Conservation (phyloP, 2,113 vertebrate genomes). For the Xenus cinereus region DNA sequence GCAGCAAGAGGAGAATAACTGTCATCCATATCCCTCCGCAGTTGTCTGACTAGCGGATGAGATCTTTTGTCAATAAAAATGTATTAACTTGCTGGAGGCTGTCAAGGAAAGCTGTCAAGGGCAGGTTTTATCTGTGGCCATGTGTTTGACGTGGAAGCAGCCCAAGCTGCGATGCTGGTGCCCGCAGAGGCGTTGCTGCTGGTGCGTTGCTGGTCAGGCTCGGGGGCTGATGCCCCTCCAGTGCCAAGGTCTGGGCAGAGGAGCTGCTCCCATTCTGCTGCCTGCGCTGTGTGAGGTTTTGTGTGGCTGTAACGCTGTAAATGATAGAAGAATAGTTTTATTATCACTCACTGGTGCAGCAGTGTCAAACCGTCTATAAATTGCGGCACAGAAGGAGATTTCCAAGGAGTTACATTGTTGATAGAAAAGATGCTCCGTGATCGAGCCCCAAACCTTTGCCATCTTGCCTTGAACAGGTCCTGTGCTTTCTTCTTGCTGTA, state of each 20-base stretch:
- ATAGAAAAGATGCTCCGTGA: not conserved
- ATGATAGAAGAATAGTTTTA: not conserved
- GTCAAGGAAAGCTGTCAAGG: not conserved
- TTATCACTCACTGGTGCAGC: not conserved
- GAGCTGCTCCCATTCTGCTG: not conserved
- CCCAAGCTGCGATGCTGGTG: not conserved
- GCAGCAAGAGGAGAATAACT: not conserved
- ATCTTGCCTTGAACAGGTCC: not conserved
- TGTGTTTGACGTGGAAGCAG: not conserved
- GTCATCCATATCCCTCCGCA: not conserved
- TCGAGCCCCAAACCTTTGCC: not conserved
- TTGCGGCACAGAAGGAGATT: fast-evolving
- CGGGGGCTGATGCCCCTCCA: not conserved
- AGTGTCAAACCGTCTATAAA: not conserved
- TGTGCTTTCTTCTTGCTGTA: not conserved
- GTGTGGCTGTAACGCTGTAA: not conserved
- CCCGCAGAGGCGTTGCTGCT: fast-evolving
- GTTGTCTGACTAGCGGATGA: not conserved
- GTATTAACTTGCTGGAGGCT: not conserved
- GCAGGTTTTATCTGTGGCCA: not conserved
- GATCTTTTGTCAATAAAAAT: not conserved
- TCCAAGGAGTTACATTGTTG: fast-evolving
- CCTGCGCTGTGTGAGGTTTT: not conserved
- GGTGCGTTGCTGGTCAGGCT: not conserved
- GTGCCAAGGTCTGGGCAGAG: not conserved